phyloP scores from a whole-genome alignment of 2,888 invertebrate species.

The Incurvaria masculella region DNA sequence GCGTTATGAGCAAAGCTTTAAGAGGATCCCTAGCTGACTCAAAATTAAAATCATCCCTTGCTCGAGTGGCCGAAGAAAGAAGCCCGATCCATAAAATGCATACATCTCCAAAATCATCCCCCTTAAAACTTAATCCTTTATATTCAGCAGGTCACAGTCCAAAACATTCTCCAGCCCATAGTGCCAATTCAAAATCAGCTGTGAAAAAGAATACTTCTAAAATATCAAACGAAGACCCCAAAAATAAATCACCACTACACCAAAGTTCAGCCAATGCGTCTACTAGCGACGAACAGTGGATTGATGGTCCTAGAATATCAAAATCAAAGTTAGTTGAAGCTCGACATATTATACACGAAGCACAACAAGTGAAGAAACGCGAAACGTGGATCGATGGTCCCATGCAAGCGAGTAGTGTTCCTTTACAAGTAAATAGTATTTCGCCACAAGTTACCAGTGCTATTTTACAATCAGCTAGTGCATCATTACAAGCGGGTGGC shows the following conservation, averaged over 20 bases:
- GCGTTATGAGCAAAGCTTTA: slow-evolving; percentile 75
- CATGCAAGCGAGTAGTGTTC: slow-evolving; percentile 61
- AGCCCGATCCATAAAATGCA: slow-evolving; percentile 59
- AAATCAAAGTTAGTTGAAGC: slow-evolving; percentile 80
- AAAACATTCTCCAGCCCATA: slow-evolving; percentile 52
- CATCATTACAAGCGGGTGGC: slow-evolving; percentile 45
- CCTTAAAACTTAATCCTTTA: slow-evolving; percentile 36
- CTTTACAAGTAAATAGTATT: slow-evolving; percentile 40
- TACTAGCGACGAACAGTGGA: slow-evolving; percentile 90
- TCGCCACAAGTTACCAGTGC: slow-evolving; percentile 60
- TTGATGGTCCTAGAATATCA: slow-evolving; percentile 91
- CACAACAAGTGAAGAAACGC: slow-evolving; percentile 70
- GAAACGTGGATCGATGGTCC: slow-evolving; percentile 98
- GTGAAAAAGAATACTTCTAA: slow-evolving; percentile 48
- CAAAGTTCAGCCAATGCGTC: slow-evolving; percentile 21
- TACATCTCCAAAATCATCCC: slow-evolving; percentile 59
- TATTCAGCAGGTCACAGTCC: slow-evolving; percentile 43
- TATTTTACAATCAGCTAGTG: slow-evolving; percentile 46
- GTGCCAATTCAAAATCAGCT: slow-evolving; percentile 49
- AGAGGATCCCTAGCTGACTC: slow-evolving; percentile 73
- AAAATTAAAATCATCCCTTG: slow-evolving; percentile 48
- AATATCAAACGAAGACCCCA: slow-evolving; percentile 35
- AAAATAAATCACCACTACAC: slow-evolving; percentile 23
- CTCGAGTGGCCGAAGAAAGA: slow-evolving; percentile 57
- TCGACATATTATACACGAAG: slow-evolving; percentile 73